These are phyloP conservation scores for Microplitis deprimator DNA, from an alignment of 2,888 invertebrate genomes.

Conservation along the genomic window DNA sequence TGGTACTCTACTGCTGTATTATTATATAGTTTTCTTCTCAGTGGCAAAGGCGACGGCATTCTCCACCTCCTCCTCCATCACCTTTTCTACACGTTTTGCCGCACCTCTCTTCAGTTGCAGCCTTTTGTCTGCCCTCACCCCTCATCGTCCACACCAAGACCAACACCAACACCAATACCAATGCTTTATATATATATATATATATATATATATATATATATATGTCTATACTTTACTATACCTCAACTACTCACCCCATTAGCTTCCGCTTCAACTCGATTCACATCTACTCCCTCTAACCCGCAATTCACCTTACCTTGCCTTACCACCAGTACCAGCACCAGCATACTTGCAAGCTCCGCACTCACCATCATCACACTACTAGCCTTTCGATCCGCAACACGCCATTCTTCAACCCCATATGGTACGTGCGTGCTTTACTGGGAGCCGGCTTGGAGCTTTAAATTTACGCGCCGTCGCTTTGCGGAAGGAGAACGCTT, in stretches of 20 bases:
- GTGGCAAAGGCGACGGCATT: conserved; percentile 34
- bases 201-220: neutral
- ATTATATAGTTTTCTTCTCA: conserved; percentile 48
- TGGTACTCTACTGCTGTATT: too few relatives aligned
- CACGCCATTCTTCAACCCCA: conserved; percentile 56
- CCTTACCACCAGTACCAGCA: neutral
- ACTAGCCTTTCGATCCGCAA: conserved; percentile 45
- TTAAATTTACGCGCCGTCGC: conserved; percentile 38
- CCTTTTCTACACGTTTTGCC: conserved; percentile 12
- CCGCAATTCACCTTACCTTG: conserved; percentile 43
- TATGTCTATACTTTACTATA: neutral
- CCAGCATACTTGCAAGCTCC: conserved; percentile 7
- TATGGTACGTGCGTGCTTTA: conserved; percentile 35
- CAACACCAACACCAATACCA: neutral
- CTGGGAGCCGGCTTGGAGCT: conserved; percentile 15
- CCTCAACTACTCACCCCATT: conserved; percentile 25
- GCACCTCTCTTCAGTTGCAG: conserved; percentile 16
- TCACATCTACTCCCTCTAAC: conserved; percentile 54
- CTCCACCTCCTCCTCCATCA: conserved; percentile 8
- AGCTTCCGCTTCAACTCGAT: conserved; percentile 30
- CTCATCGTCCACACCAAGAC: neutral
- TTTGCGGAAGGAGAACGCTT: conserved; percentile 26
- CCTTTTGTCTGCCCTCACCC: conserved; percentile 33
- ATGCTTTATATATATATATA: neutral
- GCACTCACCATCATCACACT: conserved; percentile 17